phyloP scores from a whole-genome alignment of 1,140 invertebrate species.

The Fopius arisanus region DNA sequence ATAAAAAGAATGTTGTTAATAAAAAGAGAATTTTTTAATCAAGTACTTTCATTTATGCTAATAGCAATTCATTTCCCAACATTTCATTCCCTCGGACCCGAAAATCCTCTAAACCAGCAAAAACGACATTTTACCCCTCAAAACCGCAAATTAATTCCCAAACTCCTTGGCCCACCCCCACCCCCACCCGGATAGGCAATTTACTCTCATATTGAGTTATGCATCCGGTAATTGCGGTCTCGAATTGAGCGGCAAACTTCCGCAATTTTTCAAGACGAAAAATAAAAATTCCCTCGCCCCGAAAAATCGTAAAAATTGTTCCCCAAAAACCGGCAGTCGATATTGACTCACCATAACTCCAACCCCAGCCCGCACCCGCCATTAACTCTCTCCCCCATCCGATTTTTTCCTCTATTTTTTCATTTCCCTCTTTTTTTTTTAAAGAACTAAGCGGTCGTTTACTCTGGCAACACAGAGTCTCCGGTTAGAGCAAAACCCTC shows the following conservation, averaged over 20 bases:
- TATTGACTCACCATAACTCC: slow-evolving; percentile 26
- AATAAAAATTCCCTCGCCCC: not conserved
- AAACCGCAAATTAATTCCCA: not conserved
- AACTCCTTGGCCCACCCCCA: not conserved
- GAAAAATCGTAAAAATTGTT: not conserved
- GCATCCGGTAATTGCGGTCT: slow-evolving; percentile 36
- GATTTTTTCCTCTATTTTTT: not conserved
- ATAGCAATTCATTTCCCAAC: too few species aligned
- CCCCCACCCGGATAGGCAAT: slow-evolving; percentile 22
- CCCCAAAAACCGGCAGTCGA: not conserved
- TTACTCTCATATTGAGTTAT: slow-evolving; percentile 38
- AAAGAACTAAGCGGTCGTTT: slow-evolving; percentile 19
- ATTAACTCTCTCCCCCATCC: not conserved
- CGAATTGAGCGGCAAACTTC: not conserved
- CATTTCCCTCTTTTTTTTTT: not conserved
- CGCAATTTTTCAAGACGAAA: slow-evolving; percentile 16
- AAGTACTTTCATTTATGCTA: too few species aligned
- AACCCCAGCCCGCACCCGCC: not conserved
- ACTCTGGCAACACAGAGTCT: slow-evolving; percentile 20
- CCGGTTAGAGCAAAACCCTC: not conserved
- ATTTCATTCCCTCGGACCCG: not conserved
- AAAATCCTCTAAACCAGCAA: not conserved
- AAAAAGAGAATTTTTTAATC: too few species aligned
- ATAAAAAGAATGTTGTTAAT: too few species aligned
- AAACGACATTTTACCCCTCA: not conserved